Evolutionary conservation across 2,797 vertebrate genomes (phyloP).

Genomic region (Acanthurus tractus): DNA sequence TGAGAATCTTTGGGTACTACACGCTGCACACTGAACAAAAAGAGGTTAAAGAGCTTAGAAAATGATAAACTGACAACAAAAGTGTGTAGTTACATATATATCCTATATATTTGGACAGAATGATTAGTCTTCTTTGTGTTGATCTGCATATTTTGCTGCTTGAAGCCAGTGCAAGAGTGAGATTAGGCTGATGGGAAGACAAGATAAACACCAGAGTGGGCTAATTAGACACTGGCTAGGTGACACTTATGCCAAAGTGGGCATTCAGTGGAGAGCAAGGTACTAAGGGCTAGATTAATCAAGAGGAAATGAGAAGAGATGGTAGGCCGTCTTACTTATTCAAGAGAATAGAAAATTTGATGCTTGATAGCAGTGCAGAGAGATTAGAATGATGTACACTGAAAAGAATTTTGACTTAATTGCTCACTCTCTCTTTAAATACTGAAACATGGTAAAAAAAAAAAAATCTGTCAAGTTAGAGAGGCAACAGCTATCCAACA

Average conservation of each 20-base stretch:
- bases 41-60: not conserved
- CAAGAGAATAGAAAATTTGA: conserved; percentile 5
- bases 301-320: conserved; percentile 9
- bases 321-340: conserved; percentile 15
- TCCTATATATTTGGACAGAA: no score
- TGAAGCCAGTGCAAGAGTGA: not conserved
- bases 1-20: conserved; percentile 32
- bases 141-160: not conserved
- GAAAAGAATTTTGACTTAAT: conserved; percentile 8
- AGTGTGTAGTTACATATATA: no score
- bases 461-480: not conserved
- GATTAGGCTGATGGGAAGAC: conserved; percentile 40
- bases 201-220: conserved; percentile 34
- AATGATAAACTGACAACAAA: no score
- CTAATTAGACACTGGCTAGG: conserved; percentile 64
- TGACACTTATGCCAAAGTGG: conserved; percentile 28
- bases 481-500: not conserved
- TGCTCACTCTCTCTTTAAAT: not conserved
- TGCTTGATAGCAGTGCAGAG: not conserved
- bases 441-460: not conserved
- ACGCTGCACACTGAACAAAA: conserved; percentile 4
- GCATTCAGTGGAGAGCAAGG: not conserved
- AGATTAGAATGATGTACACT: conserved; percentile 29
- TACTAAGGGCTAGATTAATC: not conserved
- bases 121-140: not conserved